A percentile compares a stretch with the other conserved stretches of the same genome.
Conservation (phyloP, 2,888 invertebrate species). For the Nephrotoma guestfalica region DNA sequence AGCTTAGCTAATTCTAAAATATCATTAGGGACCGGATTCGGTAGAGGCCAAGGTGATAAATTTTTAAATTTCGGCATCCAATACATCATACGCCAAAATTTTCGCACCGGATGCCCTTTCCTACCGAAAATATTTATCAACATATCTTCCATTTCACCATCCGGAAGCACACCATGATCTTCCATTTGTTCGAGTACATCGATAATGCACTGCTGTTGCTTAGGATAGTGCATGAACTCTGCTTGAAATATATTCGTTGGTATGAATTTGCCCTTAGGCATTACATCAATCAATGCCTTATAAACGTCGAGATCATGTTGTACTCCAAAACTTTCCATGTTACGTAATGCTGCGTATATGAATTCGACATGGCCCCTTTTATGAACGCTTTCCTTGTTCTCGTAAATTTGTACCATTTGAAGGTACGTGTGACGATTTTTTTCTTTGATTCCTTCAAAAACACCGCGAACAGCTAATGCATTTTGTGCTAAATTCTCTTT, state of each 20-base stretch:
- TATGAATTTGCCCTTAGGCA: conserved; percentile 81
- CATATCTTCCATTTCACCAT: conserved; percentile 72
- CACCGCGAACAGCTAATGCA: conserved; percentile 7
- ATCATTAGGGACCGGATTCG: conserved; percentile 62
- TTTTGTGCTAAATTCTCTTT: background rate
- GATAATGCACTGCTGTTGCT: conserved; percentile 89
- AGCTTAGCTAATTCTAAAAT: conserved; percentile 62
- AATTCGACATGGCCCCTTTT: conserved; percentile 87
- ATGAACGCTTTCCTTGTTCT: conserved; percentile 44
- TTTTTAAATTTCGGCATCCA: conserved; percentile 93
- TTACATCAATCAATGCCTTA: conserved; percentile 66
- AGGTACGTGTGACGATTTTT: conserved; percentile 55
- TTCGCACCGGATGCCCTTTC: conserved; percentile 54
- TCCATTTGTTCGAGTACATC: conserved; percentile 92
- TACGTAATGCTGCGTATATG: conserved; percentile 73
- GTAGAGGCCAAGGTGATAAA: conserved; percentile 72
- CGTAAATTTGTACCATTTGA: conserved; percentile 59
- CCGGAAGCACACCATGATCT: conserved; percentile 79
- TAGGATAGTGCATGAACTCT: conserved; percentile 87
- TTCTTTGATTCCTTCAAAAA: conserved; percentile 10
- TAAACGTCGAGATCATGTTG: conserved; percentile 76
- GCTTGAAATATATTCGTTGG: conserved; percentile 70
- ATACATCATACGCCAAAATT: conserved; percentile 70
- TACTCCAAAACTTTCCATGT: conserved; percentile 82
- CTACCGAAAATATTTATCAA: conserved; percentile 73